Evolutionary conservation across 2,888 invertebrate genomes (phyloP).

Genomic region (Mantis religiosa): DNA sequence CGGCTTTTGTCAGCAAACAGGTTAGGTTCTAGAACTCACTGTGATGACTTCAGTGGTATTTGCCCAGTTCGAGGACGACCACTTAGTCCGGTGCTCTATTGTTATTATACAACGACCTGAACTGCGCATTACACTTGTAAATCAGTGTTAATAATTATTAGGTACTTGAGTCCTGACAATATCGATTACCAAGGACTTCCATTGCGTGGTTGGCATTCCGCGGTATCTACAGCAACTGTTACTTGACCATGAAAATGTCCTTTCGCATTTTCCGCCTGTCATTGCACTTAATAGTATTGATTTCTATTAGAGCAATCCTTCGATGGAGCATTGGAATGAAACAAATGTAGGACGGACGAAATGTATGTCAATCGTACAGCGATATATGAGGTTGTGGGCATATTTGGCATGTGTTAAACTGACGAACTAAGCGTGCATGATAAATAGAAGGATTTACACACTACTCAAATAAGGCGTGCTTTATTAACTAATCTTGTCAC

Average conservation of each 20-base stretch:
- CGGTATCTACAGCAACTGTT: neutral
- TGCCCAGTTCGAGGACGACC: neutral
- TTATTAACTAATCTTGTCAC: no score
- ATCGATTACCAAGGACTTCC: neutral
- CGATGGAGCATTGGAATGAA: no score
- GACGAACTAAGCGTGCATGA: no score
- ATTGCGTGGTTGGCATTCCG: neutral
- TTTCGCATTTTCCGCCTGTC: neutral
- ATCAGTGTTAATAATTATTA: neutral
- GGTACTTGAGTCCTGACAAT: neutral
- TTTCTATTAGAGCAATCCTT: neutral
- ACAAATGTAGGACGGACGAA: no score
- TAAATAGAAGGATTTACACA: no score
- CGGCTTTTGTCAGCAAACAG: no score
- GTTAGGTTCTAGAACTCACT: neutral
- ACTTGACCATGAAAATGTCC: neutral
- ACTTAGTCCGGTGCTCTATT: neutral
- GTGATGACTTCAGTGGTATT: neutral
- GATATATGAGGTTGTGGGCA: no score
- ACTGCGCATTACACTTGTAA: neutral
- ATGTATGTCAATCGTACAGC: no score
- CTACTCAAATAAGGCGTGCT: no score
- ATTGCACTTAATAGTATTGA: neutral
- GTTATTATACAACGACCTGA: neutral
- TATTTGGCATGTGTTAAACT: no score